phyloP scores from a whole-genome alignment of 2,113 vertebrate genomes.

The Thinocorus orbignyianus region DNA sequence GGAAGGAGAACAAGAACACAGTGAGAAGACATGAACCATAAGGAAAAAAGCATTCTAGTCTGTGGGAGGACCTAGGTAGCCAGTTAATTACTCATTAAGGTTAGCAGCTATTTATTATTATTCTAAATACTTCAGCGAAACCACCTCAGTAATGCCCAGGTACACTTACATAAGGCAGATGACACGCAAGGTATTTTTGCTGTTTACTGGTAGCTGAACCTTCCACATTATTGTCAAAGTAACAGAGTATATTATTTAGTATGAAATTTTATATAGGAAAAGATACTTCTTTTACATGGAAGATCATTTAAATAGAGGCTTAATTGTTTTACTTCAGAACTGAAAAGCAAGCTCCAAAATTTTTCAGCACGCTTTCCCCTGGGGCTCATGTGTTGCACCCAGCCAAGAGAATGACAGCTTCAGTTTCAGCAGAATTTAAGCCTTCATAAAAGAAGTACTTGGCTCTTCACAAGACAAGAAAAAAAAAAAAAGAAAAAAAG shows the following conservation, averaged over 20 bases:
- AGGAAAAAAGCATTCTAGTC: conserved; percentile 61
- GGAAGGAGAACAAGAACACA: conserved; percentile 53
- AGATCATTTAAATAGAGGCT: neutral
- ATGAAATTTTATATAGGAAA: neutral
- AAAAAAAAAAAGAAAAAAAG: neutral
- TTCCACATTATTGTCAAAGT: neutral
- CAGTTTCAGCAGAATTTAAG: neutral
- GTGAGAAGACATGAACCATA: conserved; percentile 57
- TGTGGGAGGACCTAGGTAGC: conserved; percentile 46
- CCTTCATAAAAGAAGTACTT: neutral
- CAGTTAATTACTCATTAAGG: conserved; percentile 60
- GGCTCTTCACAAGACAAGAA: neutral
- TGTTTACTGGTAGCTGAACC: neutral
- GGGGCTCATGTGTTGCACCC: neutral
- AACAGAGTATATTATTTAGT: neutral
- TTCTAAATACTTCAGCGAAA: neutral
- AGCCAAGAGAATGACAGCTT: neutral
- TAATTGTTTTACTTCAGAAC: neutral
- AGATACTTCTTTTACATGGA: neutral
- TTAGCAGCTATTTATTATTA: conserved; percentile 41
- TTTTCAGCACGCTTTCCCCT: neutral
- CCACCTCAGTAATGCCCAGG: neutral
- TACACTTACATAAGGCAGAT: neutral
- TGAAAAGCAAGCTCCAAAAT: neutral
- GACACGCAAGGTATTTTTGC: neutral